Percentiles rank a stretch among this genome's conserved stretches.
Conservation (phyloP, 1,140 invertebrate species). For the Lordiphosa mommai region DNA sequence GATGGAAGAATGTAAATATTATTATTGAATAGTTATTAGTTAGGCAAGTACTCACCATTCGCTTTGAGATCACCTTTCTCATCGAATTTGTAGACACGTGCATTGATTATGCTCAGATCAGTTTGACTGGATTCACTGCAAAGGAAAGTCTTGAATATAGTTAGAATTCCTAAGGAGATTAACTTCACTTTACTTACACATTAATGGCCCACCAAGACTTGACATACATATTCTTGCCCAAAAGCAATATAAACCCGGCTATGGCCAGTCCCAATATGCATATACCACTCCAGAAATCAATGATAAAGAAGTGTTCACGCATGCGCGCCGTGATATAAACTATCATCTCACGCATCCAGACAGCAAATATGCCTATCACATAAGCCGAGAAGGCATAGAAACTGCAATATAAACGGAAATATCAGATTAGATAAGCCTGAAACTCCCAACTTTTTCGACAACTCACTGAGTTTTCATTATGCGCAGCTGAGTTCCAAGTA, state of each 20-base stretch:
- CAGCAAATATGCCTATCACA: conserved; percentile 52
- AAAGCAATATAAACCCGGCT: conserved; percentile 52
- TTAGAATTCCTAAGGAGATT: too few species aligned
- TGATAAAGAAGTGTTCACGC: conserved; percentile 69
- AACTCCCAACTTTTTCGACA: neutral
- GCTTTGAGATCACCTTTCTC: conserved; percentile 60
- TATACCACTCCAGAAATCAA: conserved; percentile 72
- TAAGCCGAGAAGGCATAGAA: conserved; percentile 65
- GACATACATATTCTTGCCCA: conserved; percentile 62
- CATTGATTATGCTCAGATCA: conserved; percentile 62
- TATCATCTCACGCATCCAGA: conserved; percentile 68
- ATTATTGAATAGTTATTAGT: neutral
- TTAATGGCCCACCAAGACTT: conserved; percentile 68
- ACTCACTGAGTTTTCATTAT: conserved; percentile 66
- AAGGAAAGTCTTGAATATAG: neutral
- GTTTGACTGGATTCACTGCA: conserved; percentile 59
- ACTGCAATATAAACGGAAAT: conserved; percentile 7
- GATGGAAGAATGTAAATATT: neutral
- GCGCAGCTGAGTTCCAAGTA: conserved; percentile 49
- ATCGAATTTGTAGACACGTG: conserved; percentile 63
- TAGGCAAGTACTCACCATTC: conserved; percentile 21
- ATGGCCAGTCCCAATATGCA: conserved; percentile 61
- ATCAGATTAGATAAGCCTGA: neutral
- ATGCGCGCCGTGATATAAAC: conserved; percentile 60
- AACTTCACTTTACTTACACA: conserved; percentile 51